Base-by-base conservation (phyloP, 1,140 invertebrate species). In the Mamestra configurata region DNA sequence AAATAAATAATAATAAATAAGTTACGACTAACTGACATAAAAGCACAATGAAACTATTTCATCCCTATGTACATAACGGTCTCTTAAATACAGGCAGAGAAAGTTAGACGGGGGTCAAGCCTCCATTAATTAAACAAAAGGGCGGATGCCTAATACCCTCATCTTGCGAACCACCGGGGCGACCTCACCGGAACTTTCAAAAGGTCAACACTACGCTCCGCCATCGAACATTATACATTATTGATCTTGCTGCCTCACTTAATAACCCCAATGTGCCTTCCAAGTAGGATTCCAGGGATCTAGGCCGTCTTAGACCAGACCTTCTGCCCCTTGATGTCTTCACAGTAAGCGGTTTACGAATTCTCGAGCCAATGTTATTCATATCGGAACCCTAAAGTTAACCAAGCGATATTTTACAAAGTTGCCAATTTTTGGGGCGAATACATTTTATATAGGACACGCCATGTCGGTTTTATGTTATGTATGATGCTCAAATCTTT, bases 41-140 rank as follows among this genome's bases (percentile, higher is more conserved):
- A 68, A 77, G 37, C 22, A 68, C 73, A 77, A 61, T 71, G 76
- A 46, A 80, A 83, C 73, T 82, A 82, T 78, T 70, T 70, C 53
- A 68, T 40, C 40, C 80, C 59, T 70, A 51, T 31, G 22, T 35
- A 76, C 57, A 49, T 76, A 49, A 66, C 35, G 70, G 70, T 79
- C 75, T 80, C 61, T 80, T 79, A 76, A 79, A 79, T 61, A 79
- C 77, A 75, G 53, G 61, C 35, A 66, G 59, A 40, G 59, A 66
- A 84, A 84, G 85, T 84, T 84, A 78, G 59, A 79, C 80, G 64
- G 70, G 80, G 85, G 80, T 87, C 84, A 83, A 87, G 81, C 81
- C 79, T 76, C 80, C 79, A 85, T 86, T 89, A 89, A 86, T 86
- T 87, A 86, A 77, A 79, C 78, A 72, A 79, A 78, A 86, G 71